phyloP scores from a whole-genome alignment of 1,140 invertebrate genomes.

The Lineus longissimus region DNA sequence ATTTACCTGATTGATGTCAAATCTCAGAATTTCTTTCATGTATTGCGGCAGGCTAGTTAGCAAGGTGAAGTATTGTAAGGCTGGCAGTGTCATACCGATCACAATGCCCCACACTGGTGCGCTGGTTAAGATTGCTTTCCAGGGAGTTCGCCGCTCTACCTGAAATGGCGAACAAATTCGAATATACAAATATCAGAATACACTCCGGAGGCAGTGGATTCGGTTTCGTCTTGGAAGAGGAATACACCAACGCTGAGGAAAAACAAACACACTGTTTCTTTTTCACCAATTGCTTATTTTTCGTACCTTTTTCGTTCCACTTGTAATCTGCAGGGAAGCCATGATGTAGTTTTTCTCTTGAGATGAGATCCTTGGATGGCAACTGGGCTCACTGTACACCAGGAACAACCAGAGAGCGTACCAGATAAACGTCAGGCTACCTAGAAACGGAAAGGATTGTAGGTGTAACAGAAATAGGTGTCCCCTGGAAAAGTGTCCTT shows the following conservation, averaged over 20 bases:
- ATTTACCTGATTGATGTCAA: constrained; percentile 72
- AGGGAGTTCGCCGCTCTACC: constrained; percentile 19
- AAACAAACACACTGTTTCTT: no score
- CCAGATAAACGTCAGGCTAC: constrained; percentile 40
- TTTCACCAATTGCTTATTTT: no score
- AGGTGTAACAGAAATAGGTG: no score
- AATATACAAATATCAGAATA: no score
- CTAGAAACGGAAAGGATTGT: constrained; percentile 22
- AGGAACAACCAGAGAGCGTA: constrained; percentile 44
- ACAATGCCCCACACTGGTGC: constrained; percentile 79
- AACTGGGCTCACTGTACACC: constrained; percentile 37
- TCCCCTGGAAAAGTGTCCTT: no score
- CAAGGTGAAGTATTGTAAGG: constrained; percentile 89
- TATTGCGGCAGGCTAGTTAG: constrained; percentile 89
- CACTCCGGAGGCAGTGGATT: no score
- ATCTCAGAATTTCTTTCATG: constrained; percentile 81
- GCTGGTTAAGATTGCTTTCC: constrained; percentile 20
- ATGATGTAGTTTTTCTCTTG: constrained; percentile 49
- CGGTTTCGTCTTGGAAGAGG: no score
- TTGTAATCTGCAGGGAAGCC: neutral
- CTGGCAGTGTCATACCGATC: constrained; percentile 77
- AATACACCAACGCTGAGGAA: no score
- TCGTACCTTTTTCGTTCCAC: no score
- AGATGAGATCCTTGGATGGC: constrained; percentile 36
- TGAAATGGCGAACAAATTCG: constrained; percentile 19